Evolutionary conservation across 1,140 invertebrate species (phyloP).

Genomic region (Procambarus virginalis): DNA sequence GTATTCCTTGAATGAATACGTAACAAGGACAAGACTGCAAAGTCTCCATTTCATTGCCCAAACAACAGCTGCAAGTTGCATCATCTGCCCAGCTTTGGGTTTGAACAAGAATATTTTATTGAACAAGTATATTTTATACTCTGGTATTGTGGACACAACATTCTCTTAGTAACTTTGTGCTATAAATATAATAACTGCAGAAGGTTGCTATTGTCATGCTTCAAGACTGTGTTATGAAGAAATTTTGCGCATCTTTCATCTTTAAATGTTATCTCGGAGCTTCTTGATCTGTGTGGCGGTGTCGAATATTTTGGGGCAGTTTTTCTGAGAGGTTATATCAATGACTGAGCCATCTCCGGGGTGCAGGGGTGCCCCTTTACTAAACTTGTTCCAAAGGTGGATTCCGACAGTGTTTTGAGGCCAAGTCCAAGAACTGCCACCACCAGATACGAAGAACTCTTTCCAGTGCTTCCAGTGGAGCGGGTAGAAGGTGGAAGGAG

Average conservation of each 20-base stretch:
- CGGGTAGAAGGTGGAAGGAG: conserved; percentile 30
- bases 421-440: conserved; percentile 14
- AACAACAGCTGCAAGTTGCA: too few relatives aligned
- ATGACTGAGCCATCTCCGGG: conserved; percentile 23
- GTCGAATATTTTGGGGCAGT: conserved; percentile 31
- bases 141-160: too few relatives aligned
- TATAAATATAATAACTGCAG: too few relatives aligned
- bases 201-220: not conserved
- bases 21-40: too few relatives aligned
- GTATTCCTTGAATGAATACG: too few relatives aligned
- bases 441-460: conserved; percentile 11
- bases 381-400: conserved; percentile 42
- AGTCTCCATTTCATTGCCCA: too few relatives aligned
- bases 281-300: conserved; percentile 33
- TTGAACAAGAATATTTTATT: too few relatives aligned
- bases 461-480: conserved; percentile 44
- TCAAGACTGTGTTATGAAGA: not conserved
- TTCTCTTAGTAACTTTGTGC: too few relatives aligned
- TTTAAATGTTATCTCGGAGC: conserved; percentile 16
- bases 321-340: not conserved
- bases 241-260: not conserved
- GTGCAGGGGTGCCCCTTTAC: conserved; percentile 11
- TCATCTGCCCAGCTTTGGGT: too few relatives aligned
- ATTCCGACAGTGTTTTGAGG: conserved; percentile 24
- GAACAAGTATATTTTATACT: too few relatives aligned